Base-by-base conservation (phyloP, 2,888 invertebrate species). In the Thera obeliscata region DNA sequence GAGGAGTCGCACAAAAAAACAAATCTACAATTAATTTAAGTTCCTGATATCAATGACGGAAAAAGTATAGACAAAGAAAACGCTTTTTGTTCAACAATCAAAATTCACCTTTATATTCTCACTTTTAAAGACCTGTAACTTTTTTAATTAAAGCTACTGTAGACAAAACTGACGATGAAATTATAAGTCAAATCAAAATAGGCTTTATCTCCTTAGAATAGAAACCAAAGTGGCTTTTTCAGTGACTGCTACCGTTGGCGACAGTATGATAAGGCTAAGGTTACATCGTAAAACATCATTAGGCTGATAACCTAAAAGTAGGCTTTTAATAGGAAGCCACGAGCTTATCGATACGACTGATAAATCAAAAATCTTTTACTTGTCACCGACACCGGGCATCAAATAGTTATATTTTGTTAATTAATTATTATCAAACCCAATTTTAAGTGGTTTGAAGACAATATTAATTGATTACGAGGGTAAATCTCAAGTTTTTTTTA, bases 211-310 rank as follows among this genome's bases (percentile, higher is more conserved):
- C 69, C 59, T 64, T 59, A 12, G 1, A 1, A 57, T 85, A 88
- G 74, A 78, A 61, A 38, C 12, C 33, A 67, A 60, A 57, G 11
- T 36, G 33, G 41, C 49, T 9, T 57, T 36, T 35, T 2, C 9
- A 5, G 2, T 5, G 9, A 7, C 83, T 82, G 91, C 91, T 91
- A 91, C 92, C 80, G 92, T 87, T 86, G 90, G 86, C 90, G 88
- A 88, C 88, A 81, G 81, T 58, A 76, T 81, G 91, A 92, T 92
- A 91, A 91, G 83, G 78, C 82, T 85, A 83, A 80, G 83, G 85
- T 77, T 79, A 82, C 86, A 85, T 90, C 90, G 90, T 93, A 90
- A 91, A 93, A 91, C 90, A 92, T 93, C 92, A 91, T 92, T 92
- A 92, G 91, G 85, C 85, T 90, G 92, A 92, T 92, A 92, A 92